Conservation (phyloP, 2,888 invertebrate genomes). For the Drosophila meridionalis region DNA sequence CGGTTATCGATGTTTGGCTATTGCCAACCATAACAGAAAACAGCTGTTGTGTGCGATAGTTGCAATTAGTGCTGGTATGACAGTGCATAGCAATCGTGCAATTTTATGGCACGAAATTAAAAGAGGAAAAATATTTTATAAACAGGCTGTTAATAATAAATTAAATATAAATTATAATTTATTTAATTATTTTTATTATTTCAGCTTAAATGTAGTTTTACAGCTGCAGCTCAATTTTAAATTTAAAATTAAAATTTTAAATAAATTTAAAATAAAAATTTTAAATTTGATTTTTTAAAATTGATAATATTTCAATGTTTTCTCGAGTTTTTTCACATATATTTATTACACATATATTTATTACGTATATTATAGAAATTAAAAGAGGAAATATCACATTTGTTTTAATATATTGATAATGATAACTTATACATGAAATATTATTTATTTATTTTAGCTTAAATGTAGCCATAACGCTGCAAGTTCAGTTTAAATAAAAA, state of each 20-base stretch:
- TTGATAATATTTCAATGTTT: not conserved
- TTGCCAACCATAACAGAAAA: slow-evolving; percentile 4
- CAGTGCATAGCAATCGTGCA: not conserved
- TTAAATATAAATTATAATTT: not conserved
- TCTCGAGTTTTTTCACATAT: not conserved
- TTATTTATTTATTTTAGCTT: no score
- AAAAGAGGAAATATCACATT: no score
- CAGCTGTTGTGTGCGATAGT: slow-evolving; percentile 34
- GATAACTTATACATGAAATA: no score
- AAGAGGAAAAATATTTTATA: not conserved
- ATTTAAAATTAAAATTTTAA: not conserved
- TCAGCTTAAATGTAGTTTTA: not conserved
- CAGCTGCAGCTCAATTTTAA: not conserved
- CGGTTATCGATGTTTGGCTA: slow-evolving; percentile 32
- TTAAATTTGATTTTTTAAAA: not conserved
- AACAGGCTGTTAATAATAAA: not conserved
- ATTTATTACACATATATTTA: not conserved
- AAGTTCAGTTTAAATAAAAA: no score
- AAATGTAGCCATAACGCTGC: no score
- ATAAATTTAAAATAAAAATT: not conserved
- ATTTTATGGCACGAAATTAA: not conserved
- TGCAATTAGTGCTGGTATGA: slow-evolving; percentile 5
- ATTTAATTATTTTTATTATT: no score
- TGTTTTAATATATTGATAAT: no score
- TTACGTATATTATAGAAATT: no score